These are phyloP conservation scores for Sebastes taczanowskii DNA, from an alignment of 2,797 vertebrate species.

Conservation along the genomic window DNA sequence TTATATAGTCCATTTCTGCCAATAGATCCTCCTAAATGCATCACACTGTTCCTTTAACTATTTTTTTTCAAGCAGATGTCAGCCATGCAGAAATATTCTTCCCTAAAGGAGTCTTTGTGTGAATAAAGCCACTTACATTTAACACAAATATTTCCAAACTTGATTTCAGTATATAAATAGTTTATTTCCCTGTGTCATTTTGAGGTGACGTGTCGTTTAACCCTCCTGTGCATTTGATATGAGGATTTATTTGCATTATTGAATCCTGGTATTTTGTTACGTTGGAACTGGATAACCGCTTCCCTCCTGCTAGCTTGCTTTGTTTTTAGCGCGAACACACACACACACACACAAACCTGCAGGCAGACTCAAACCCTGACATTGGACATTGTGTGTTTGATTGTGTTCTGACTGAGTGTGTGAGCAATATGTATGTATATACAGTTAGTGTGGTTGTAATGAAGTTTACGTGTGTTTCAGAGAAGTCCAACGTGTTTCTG, in stretches of 20 bases:
- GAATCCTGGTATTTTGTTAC: neutral
- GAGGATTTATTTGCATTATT: neutral
- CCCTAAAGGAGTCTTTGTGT: neutral
- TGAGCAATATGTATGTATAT: neutral
- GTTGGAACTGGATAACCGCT: neutral
- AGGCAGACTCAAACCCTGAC: neutral
- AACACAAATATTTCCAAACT: neutral
- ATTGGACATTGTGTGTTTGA: neutral
- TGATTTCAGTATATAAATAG: neutral
- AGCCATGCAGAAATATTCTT: too few species aligned
- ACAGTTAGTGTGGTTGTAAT: neutral
- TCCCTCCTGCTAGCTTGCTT: neutral
- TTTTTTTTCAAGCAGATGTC: too few species aligned
- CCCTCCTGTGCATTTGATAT: neutral
- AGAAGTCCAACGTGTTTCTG: slow-evolving; percentile 72
- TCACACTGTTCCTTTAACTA: too few species aligned
- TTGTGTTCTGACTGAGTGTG: too few species aligned
- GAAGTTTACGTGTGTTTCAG: slow-evolving; percentile 51
- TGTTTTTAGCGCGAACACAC: neutral
- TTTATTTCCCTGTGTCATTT: neutral
- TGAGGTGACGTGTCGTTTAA: neutral
- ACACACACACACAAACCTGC: neutral
- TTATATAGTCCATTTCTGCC: too few species aligned
- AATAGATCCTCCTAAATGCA: too few species aligned
- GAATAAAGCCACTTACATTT: neutral